phyloP scores from a whole-genome alignment of 2,797 vertebrate species.

The Sebastes matsubarae region DNA sequence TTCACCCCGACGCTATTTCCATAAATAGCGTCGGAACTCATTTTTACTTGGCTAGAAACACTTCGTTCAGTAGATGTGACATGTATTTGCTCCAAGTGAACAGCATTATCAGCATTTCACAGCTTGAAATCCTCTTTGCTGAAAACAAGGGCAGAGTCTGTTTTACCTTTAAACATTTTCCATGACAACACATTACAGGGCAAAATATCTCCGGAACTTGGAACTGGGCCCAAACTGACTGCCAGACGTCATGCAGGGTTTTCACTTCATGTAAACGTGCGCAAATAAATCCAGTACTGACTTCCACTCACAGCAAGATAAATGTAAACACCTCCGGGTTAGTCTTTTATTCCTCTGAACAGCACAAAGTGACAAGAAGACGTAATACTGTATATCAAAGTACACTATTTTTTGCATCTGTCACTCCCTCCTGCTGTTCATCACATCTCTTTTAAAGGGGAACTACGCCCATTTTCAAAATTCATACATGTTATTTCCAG shows the following conservation, averaged over 20 bases:
- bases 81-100: conserved; percentile 47
- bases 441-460: conserved; percentile 6
- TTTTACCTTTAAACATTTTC: conserved; percentile 44
- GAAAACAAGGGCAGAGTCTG: conserved; percentile 39
- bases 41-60: conserved; percentile 23
- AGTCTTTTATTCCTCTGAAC: background rate
- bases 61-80: conserved; percentile 43
- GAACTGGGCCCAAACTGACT: conserved; percentile 22
- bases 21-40: conserved; percentile 30
- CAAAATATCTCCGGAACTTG: conserved; percentile 22
- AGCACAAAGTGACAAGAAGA: background rate
- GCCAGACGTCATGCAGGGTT: conserved; percentile 2
- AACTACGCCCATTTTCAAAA: too few species aligned
- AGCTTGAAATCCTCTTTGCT: conserved; percentile 43
- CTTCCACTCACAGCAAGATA: conserved; percentile 17
- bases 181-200: conserved; percentile 33
- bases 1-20: conserved; percentile 19
- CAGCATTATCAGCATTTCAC: conserved; percentile 47
- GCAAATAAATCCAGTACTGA: conserved; percentile 11
- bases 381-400: background rate
- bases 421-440: conserved; percentile 23
- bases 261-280: conserved; percentile 29
- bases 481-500: too few species aligned
- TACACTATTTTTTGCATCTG: background rate
- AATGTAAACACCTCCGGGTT: background rate